Conservation (phyloP, 2,888 invertebrate genomes). For the Hymenopus coronatus region DNA sequence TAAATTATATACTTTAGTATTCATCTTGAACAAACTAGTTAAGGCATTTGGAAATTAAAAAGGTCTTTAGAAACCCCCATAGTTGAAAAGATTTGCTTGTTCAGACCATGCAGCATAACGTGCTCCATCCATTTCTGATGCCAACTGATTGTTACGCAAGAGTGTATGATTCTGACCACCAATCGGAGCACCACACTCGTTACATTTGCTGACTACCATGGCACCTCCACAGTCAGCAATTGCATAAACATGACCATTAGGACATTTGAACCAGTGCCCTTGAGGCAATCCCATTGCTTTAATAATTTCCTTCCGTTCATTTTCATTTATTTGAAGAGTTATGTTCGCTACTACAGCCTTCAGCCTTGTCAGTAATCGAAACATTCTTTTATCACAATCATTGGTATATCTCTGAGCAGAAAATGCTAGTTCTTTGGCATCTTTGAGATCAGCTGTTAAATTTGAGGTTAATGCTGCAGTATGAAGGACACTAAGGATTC, state of each 20-base stretch:
- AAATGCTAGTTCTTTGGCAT: background rate
- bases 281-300: constrained; percentile 54
- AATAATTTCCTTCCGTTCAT: constrained; percentile 55
- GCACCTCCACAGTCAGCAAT: constrained; percentile 69
- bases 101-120: constrained; percentile 46
- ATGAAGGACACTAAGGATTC: background rate
- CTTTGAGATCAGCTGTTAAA: background rate
- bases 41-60: too few relatives aligned
- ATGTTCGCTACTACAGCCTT: background rate
- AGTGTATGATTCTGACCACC: constrained; percentile 56
- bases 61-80: background rate
- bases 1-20: background rate
- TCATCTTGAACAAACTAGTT: background rate
- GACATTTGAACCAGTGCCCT: constrained; percentile 71
- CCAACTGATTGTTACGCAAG: constrained; percentile 48
- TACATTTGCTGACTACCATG: constrained; percentile 51
- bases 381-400: background rate
- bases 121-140: constrained; percentile 57
- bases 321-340: constrained; percentile 40
- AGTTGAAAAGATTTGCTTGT: background rate
- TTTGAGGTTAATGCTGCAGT: background rate
- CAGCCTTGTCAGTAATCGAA: background rate
- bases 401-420: background rate
- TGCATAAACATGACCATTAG: constrained; percentile 65
- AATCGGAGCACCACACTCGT: constrained; percentile 57